Evolutionary conservation across 2,888 invertebrate genomes (phyloP), one percentile per base, ranked within the genome.

Genomic region (Heliconius aoede): DNA sequence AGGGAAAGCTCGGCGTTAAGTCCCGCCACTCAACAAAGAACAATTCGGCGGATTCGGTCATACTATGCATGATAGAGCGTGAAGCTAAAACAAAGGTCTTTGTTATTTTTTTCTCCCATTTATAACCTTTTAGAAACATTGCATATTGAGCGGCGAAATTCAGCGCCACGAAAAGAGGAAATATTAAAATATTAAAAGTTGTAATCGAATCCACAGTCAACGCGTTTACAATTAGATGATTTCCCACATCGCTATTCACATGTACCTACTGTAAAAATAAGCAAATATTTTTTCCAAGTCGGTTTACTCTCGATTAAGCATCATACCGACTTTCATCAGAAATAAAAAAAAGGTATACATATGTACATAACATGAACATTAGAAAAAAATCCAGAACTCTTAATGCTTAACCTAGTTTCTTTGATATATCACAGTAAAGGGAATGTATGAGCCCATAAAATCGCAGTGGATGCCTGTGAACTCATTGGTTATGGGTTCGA

Each of bases 351-450:
- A 55, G n/a, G n/a, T 55, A n/a, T n/a, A n/a, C n/a, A 55, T 11
- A n/a, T n/a, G n/a, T n/a, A 55, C n/a, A 55, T 55, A 55, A 55
- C 21, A 55, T 55, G 55, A n/a, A 9, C 55, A 55, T 55, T 55
- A 55, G 55, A 55, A 55, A 55, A 51, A 55, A 55, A n/a, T 55
- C 55, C n/a, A 60, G 60, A 60, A 60, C 24, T 26, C 60, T 60
- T 60, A 60, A 60, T 26, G 24, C 60, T 60, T 60, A 60, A 60
- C 60, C 60, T 26, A 60, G 60, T 60, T 60, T 13, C 24, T 60
- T 60, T 60, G 60, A 60, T 26, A 60, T 26, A 15, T 26, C 26
- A 4, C n/a, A 60, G 60, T n/a, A 60, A 60, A 60, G 13, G 24
- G n/a, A 15, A 26, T 24, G 9, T 26, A 60, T 24, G 24, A 15